Percentiles rank a stretch among this genome's conserved stretches.
Evolutionary conservation across 1,140 invertebrate genomes (phyloP).

Genomic region (Bombus breviceps): DNA sequence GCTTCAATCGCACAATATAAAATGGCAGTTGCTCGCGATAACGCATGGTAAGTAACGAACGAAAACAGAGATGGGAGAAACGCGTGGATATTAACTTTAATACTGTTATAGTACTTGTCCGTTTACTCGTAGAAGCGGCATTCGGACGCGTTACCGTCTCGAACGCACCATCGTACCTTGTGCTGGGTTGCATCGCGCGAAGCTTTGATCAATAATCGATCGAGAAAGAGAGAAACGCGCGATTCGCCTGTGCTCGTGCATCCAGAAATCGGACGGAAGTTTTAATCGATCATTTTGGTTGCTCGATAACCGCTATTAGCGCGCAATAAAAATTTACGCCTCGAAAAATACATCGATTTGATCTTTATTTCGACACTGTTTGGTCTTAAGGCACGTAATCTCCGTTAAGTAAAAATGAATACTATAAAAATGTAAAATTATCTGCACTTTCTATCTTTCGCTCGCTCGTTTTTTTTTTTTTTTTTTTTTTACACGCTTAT

Average conservation of each 20-base stretch:
- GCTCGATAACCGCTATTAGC: neutral
- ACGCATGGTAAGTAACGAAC: conserved; percentile 68
- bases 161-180: neutral
- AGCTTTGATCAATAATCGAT: no score
- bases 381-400: conserved; percentile 32
- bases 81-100: conserved; percentile 76
- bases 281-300: conserved; percentile 25
- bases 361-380: conserved; percentile 7
- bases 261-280: neutral
- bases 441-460: neutral
- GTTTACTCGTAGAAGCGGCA: neutral
- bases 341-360: neutral
- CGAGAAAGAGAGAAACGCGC: no score
- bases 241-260: no score
- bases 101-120: conserved; percentile 77
- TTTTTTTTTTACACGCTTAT: neutral
- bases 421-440: conserved; percentile 48
- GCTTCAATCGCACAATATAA: conserved; percentile 70
- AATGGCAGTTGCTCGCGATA: conserved; percentile 75
- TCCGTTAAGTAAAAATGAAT: conserved; percentile 22
- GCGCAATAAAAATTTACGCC: neutral
- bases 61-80: conserved; percentile 62
- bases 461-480: neutral
- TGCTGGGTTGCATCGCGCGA: no score
- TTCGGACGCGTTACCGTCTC: neutral